Base-by-base conservation (phyloP, 2,113 vertebrate species). In the Cettia cetti region DNA sequence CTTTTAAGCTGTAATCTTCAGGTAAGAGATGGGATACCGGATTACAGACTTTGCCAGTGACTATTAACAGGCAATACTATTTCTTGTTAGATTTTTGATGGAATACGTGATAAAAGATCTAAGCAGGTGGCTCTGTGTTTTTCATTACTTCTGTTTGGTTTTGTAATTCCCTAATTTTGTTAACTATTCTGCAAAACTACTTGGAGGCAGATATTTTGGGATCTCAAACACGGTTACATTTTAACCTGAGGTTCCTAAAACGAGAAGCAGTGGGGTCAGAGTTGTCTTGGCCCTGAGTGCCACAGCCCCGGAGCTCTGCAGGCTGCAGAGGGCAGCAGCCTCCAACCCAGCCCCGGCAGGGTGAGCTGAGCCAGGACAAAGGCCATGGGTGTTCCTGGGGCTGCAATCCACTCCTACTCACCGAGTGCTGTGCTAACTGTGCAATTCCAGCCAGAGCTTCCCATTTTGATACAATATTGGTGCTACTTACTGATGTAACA, bases 271-370 rank as follows among this genome's bases (percentile, higher is more conserved):
- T 9, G 0, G 18, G 30, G 19, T 2, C 15, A 37, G 66, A 15
- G n/a, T 8, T 31, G 28, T 5, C 2, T 19, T 1, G 45, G 42
- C 4, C 4, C 21, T 24, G 56, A 4, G 28, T 5, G 47, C 8
- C 15, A 4, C 74, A 23, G 11, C 1, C 14, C 44, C 27, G 9
- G 40, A 4, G 54, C 52, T 6, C 9, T 5, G 69, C 91, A 24
- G 74, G 22, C 95, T 95, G 93, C 59, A 95, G 95, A 86, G 93
- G 95, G 93, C 95, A 97, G 95, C 84, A 95, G 59, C 54, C 78
- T 64, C 79, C 4, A 37, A 40, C 21, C 22, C 76, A 81, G 5
- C 7, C 23, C 64, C 74, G 3, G 60, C 44, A 39, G 49, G 47
- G 9, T 1, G 28, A 72, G 45, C 65, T 17, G 60, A 7, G 15